These are phyloP conservation scores for Calliopum simillimum DNA, from an alignment of 2,888 invertebrate species.

Conservation along the genomic window DNA sequence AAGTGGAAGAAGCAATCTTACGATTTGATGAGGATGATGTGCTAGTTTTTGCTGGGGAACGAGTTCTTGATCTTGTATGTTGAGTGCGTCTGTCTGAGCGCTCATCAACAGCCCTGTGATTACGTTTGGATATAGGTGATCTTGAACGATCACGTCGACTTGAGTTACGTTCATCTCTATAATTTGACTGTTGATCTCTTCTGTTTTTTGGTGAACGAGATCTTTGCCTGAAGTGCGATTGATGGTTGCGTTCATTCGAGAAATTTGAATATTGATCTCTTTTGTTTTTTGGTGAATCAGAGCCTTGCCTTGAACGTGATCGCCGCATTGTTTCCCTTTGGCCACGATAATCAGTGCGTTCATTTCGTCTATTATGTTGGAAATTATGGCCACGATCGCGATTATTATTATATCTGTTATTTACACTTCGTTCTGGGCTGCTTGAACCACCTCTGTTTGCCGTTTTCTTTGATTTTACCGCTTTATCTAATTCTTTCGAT, in stretches of 20 bases:
- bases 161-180: too few relatives aligned
- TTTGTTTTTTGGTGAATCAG: conserved; percentile 27
- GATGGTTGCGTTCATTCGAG: too few relatives aligned
- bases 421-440: neutral
- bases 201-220: too few relatives aligned
- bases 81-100: neutral
- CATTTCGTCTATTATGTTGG: too few relatives aligned
- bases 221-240: too few relatives aligned
- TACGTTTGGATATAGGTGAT: neutral
- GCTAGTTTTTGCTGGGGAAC: conserved; percentile 11
- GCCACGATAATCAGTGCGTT: too few relatives aligned
- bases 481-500: conserved; percentile 65
- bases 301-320: neutral
- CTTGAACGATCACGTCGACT: conserved; percentile 13
- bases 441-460: conserved; percentile 15
- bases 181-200: too few relatives aligned
- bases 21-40: neutral
- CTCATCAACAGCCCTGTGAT: conserved; percentile 6
- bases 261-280: neutral
- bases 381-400: too few relatives aligned
- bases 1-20: neutral
- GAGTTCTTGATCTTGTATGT: conserved; percentile 2
- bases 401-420: too few relatives aligned
- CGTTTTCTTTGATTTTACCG: conserved; percentile 51
- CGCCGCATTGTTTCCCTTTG: too few relatives aligned